Evolutionary conservation across 2,888 invertebrate genomes (phyloP).

Genomic region (Hedychridium roseum): DNA sequence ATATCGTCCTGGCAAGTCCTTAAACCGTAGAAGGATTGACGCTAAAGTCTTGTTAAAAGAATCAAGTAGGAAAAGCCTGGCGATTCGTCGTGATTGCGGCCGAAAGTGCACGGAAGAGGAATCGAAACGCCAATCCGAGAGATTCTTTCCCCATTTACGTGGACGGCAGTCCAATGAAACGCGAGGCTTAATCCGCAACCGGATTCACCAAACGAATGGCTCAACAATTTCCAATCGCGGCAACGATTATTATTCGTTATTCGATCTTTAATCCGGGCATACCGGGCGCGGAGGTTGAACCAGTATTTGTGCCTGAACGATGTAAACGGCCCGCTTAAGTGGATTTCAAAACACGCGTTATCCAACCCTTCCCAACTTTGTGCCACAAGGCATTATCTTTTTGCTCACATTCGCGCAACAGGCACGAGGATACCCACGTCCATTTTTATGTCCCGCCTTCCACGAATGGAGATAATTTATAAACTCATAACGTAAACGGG

Average conservation of each 20-base stretch:
- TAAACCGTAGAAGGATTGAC: too few species aligned
- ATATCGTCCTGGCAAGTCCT: too few species aligned
- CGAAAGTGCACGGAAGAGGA: neutral
- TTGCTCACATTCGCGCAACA: too few species aligned
- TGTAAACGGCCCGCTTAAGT: conserved; percentile 19
- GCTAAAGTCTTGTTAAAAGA: too few species aligned
- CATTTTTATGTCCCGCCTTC: too few species aligned
- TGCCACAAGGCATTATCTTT: too few species aligned
- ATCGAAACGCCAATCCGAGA: neutral
- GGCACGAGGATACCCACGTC: too few species aligned
- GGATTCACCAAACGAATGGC: conserved; percentile 41
- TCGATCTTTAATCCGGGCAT: conserved; percentile 51
- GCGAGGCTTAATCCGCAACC: conserved; percentile 13
- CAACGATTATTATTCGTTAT: conserved; percentile 55
- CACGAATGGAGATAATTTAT: too few species aligned
- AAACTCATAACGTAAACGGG: too few species aligned
- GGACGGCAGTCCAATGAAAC: neutral
- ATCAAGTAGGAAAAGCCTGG: too few species aligned
- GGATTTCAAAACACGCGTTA: conserved; percentile 23
- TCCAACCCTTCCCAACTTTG: too few species aligned
- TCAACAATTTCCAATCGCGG: conserved; percentile 56
- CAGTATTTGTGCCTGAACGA: conserved; percentile 22
- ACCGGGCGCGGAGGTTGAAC: conserved; percentile 36
- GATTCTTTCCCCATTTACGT: conserved; percentile 2
- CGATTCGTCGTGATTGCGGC: neutral